Evolutionary conservation across 2,113 vertebrate genomes (phyloP).

Genomic region (Setophaga coronata): DNA sequence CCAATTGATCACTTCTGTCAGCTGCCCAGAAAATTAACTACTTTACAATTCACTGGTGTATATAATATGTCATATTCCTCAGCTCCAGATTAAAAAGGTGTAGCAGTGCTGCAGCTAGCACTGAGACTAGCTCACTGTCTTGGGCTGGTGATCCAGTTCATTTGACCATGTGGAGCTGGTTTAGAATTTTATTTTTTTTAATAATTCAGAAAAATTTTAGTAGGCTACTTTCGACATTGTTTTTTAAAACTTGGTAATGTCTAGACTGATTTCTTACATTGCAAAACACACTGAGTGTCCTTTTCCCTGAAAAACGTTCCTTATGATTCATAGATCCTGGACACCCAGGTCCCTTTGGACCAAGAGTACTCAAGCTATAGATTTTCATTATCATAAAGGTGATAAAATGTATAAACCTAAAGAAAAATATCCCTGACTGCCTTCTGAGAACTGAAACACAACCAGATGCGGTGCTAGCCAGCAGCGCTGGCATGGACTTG

Average conservation of each 20-base stretch:
- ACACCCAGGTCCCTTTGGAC: conserved; percentile 23
- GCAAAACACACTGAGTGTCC: conserved; percentile 27
- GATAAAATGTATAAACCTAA: conserved; percentile 71
- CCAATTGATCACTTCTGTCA: not conserved
- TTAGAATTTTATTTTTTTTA: not conserved
- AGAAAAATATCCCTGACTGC: conserved; percentile 51
- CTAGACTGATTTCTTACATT: conserved; percentile 50
- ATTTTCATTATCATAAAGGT: conserved; percentile 35
- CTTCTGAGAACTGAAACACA: conserved; percentile 49
- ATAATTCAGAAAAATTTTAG: not conserved
- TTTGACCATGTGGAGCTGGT: not conserved
- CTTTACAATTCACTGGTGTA: conserved; percentile 46
- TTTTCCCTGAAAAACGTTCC: conserved; percentile 5
- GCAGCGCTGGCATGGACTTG: not conserved
- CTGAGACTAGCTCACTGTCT: not conserved
- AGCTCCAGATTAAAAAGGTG: not conserved
- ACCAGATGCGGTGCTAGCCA: not conserved
- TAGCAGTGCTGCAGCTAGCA: not conserved
- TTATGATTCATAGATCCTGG: conserved; percentile 66
- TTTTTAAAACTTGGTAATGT: conserved; percentile 41
- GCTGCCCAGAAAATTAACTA: conserved; percentile 8
- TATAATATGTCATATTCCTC: not conserved
- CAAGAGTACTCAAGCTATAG: conserved; percentile 22
- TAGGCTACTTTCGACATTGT: conserved; percentile 36
- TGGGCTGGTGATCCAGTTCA: not conserved